phyloP scores from a whole-genome alignment of 2,797 vertebrate genomes.

The Chiroxiphia lanceolata region DNA sequence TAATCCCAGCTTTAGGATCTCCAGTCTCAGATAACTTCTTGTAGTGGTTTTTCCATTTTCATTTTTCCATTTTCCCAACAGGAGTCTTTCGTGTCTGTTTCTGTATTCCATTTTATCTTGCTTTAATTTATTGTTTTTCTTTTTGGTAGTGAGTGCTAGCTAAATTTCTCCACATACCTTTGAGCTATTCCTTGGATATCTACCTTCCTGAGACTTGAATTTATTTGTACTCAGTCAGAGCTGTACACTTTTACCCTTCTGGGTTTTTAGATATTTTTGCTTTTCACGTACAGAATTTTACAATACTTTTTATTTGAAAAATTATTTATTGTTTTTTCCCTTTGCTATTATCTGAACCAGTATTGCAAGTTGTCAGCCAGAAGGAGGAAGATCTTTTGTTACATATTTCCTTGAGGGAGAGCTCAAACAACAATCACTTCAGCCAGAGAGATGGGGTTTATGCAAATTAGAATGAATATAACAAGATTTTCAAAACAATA shows the following conservation, averaged over 20 bases:
- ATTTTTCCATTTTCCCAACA: not conserved
- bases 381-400: not conserved
- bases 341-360: not conserved
- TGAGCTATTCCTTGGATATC: not conserved
- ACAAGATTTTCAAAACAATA: not conserved
- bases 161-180: not conserved
- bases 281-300: not conserved
- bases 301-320: not conserved
- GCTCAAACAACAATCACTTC: not conserved
- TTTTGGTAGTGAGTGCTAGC: not conserved
- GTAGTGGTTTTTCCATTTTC: not conserved
- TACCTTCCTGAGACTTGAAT: not conserved
- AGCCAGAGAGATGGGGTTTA: not conserved
- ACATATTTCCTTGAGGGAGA: not conserved
- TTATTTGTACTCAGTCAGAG: not conserved
- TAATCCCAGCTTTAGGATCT: not conserved
- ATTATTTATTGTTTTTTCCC: not conserved
- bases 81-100: not conserved
- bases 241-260: not conserved
- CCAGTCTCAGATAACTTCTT: not conserved
- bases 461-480: not conserved
- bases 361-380: not conserved
- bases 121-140: not conserved
- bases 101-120: not conserved
- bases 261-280: not conserved